These are phyloP conservation scores for Eupeodes latifasciatus DNA, from an alignment of 2,888 invertebrate genomes.

Conservation along the genomic window DNA sequence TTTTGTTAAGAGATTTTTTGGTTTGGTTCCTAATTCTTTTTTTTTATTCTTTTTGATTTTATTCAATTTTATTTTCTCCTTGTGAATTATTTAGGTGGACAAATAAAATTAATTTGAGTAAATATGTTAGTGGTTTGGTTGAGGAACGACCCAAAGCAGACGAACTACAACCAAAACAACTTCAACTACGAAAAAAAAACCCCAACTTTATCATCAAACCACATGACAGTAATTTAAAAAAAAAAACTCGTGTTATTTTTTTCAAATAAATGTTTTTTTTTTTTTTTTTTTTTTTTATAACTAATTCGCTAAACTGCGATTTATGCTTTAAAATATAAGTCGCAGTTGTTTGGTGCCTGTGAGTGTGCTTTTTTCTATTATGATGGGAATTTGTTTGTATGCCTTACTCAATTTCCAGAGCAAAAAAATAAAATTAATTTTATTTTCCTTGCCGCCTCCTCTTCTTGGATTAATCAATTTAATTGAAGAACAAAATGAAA, in stretches of 20 bases:
- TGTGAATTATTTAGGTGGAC: slow-evolving; percentile 28
- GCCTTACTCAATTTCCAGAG: slow-evolving; percentile 7
- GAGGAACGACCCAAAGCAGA: not conserved
- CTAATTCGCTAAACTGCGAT: slow-evolving; percentile 58
- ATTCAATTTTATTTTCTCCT: slow-evolving; percentile 16
- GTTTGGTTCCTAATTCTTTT: not conserved
- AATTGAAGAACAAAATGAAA: slow-evolving; percentile 36
- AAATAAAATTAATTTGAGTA: slow-evolving; percentile 40
- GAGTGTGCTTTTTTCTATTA: slow-evolving; percentile 4
- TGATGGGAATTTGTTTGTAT: not conserved
- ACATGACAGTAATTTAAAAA: slow-evolving; percentile 17
- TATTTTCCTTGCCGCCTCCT: not conserved
- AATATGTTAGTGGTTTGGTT: slow-evolving; percentile 22
- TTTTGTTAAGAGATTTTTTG: not conserved
- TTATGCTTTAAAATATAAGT: slow-evolving; percentile 44
- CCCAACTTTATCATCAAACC: slow-evolving; percentile 1
- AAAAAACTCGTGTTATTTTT: slow-evolving; percentile 9
- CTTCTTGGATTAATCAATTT: slow-evolving; percentile 51
- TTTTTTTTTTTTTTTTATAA: slow-evolving; percentile 16
- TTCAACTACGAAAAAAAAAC: not conserved
- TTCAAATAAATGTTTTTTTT: slow-evolving; percentile 24
- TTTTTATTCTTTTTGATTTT: not conserved
- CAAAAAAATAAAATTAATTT: slow-evolving; percentile 20
- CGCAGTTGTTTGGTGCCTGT: slow-evolving; percentile 46
- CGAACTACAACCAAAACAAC: not conserved